These are phyloP conservation scores for Caenorhabditis sp. DNA, from an alignment of 2,888 invertebrate species.

Conservation along the genomic window DNA sequence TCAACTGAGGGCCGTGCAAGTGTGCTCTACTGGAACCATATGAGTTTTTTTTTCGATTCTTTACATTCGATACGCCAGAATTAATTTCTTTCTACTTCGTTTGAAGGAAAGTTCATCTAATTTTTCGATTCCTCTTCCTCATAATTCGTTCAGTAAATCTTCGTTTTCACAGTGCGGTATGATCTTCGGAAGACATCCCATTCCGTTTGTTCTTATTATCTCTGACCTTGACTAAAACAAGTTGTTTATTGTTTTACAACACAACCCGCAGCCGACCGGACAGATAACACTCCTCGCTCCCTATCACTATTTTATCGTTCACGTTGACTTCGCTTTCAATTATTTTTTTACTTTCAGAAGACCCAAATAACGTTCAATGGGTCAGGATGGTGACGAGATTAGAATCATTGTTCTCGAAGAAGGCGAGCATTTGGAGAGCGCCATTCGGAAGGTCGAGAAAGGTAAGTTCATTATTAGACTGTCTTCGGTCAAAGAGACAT, in stretches of 20 bases:
- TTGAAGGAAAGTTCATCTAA: no score
- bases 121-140: no score
- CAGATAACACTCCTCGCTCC: neutral
- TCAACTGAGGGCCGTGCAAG: no score
- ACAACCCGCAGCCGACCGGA: neutral
- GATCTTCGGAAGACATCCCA: neutral
- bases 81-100: no score
- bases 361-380: slow-evolving; percentile 12
- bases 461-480: slow-evolving; percentile 58
- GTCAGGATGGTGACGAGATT: slow-evolving; percentile 27
- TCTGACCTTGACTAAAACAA: slow-evolving; percentile 23
- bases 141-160: no score
- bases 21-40: no score
- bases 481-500: neutral
- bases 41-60: no score
- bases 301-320: neutral
- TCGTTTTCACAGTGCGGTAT: neutral
- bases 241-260: slow-evolving; percentile 18
- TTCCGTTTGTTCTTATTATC: no score
- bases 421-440: slow-evolving; percentile 70
- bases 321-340: neutral
- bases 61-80: no score
- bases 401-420: slow-evolving; percentile 72
- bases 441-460: slow-evolving; percentile 72
- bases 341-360: neutral